Base-by-base conservation (phyloP, 2,888 invertebrate species). In the Shargacucullia verbasci region DNA sequence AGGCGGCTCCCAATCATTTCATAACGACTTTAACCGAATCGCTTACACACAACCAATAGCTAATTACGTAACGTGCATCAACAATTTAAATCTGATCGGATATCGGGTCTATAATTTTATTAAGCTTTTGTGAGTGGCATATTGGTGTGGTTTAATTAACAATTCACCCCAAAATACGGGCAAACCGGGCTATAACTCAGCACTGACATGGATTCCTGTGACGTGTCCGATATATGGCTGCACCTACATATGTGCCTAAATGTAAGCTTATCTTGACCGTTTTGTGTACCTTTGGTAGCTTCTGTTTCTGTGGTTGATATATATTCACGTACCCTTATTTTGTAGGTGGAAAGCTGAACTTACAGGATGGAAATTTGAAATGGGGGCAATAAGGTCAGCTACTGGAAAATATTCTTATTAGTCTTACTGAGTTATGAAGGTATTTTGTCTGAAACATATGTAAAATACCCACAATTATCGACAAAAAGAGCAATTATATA, bases 81-180 rank as follows among this genome's bases (percentile, higher is more conserved):
- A 69, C 48, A 74, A 70, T 80, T 77, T 78, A 78, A 80, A 78
- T 85, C 76, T 71, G 71, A 79, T 80, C 77, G 76, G 77, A 73
- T 80, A 86, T 82, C 81, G 82, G 77, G 68, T 78, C 70, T 67
- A 80, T 86, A 83, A 86, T 86, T 85, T 82, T 81, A 81, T 84
- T 82, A 82, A 79, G 75, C 79, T 78, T 64, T 83, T 85, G 79
- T 82, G 84, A 83, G 79, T 84, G 85, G 81, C 83, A 78, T 85
- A 85, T 84, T 82, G 82, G 81, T 80, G 82, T 14, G 83, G 84
- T 86, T 89, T 89, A 90, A 89, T 90, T 89, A 89, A 84, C 88
- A 84, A 84, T 83, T 80, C 77, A 59, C 68, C 76, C 76, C 68
- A 75, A 81, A 80, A 82, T 77, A 79, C 79, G 78, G 58, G 60